phyloP scores from a whole-genome alignment of 2,797 vertebrate species.

The Platalea minor region DNA sequence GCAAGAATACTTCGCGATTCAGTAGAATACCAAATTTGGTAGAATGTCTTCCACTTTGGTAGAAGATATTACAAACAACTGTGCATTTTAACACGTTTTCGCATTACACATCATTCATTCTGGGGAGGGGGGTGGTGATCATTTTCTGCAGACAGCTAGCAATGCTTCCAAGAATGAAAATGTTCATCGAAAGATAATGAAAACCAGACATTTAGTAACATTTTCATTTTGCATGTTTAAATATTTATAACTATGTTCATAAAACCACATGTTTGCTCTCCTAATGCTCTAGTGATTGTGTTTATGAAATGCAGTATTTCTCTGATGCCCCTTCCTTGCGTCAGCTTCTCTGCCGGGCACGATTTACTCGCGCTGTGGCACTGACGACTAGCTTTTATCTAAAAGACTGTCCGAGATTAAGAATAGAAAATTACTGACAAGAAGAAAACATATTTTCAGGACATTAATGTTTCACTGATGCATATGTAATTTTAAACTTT shows the following conservation, averaged over 20 bases:
- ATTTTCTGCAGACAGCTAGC: constrained; percentile 52
- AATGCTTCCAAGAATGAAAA: constrained; percentile 66
- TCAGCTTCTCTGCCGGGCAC: constrained; percentile 28
- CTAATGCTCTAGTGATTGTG: constrained; percentile 58
- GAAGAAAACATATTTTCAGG: not conserved
- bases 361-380: not conserved
- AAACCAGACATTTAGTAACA: constrained; percentile 76
- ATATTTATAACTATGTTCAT: constrained; percentile 76
- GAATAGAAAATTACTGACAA: constrained; percentile 45
- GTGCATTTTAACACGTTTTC: constrained; percentile 54
- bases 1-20: constrained; percentile 9
- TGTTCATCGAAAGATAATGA: constrained; percentile 70
- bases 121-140: constrained; percentile 15
- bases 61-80: constrained; percentile 53
- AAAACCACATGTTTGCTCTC: constrained; percentile 72
- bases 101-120: constrained; percentile 25
- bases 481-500: not conserved
- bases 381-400: constrained; percentile 1
- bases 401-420: constrained; percentile 22
- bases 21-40: constrained; percentile 68
- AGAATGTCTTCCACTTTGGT: constrained; percentile 55
- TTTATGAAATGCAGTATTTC: constrained; percentile 78
- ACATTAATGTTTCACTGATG: not conserved
- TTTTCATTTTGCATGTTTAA: constrained; percentile 79
- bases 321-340: constrained; percentile 50